A percentile compares a stretch with the other conserved stretches of the same genome.
Evolutionary conservation across 2,113 vertebrate genomes (phyloP).

Genomic region (Gadus chalcogrammus): DNA sequence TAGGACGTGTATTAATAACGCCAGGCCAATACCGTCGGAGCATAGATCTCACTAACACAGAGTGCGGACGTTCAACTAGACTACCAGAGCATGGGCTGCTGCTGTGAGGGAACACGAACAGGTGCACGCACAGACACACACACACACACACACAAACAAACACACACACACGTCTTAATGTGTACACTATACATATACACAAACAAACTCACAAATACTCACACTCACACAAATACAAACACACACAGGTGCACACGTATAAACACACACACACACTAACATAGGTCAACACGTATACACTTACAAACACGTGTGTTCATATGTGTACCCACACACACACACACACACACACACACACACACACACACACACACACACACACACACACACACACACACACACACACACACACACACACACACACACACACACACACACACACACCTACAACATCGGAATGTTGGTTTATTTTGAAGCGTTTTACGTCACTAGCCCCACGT

Average conservation of each 20-base stretch:
- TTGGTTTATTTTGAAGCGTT: neutral
- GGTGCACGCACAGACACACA: neutral
- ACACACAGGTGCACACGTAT: slow-evolving; percentile 30
- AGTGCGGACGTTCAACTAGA: no score
- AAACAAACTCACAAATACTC: neutral
- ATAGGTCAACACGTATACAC: neutral
- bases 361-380: neutral
- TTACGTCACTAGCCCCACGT: slow-evolving; percentile 3
- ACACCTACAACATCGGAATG: slow-evolving; percentile 14
- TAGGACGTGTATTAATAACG: no score
- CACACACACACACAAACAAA: neutral
- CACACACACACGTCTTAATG: neutral
- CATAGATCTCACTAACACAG: no score
- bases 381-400: neutral
- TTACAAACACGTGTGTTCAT: neutral
- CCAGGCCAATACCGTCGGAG: no score
- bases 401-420: slow-evolving; percentile 21
- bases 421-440: slow-evolving; percentile 21
- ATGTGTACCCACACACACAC: slow-evolving; percentile 9
- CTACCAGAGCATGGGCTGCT: no score
- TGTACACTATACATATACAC: neutral
- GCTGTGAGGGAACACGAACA: neutral
- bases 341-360: neutral
- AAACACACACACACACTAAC: neutral
- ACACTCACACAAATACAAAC: slow-evolving; percentile 22